Conservation (phyloP, 2,113 vertebrate species). For the Camelus bactrianus region DNA sequence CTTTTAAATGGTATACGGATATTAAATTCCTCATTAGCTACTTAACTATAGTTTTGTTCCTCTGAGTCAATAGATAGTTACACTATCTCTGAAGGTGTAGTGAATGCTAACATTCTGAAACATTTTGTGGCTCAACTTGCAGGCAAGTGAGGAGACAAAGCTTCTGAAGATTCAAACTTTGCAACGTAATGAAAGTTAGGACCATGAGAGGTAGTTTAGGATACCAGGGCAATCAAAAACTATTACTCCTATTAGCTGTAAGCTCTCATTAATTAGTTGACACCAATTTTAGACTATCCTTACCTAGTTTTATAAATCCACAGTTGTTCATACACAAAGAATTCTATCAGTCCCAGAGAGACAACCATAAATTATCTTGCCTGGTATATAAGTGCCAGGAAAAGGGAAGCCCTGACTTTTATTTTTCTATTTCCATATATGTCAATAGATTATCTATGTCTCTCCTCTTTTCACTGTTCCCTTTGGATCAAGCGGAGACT, state of each 20-base stretch:
- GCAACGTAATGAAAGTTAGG: neutral
- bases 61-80: neutral
- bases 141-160: neutral
- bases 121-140: neutral
- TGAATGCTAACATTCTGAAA: neutral
- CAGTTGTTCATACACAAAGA: neutral
- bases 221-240: accelerated
- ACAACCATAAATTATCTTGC: neutral
- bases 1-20: neutral
- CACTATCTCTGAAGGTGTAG: neutral
- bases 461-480: slow-evolving; percentile 20
- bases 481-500: slow-evolving; percentile 57
- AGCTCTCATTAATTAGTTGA: neutral
- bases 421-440: neutral
- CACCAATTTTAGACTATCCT: neutral
- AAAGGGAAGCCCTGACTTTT: neutral
- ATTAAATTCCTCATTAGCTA: neutral
- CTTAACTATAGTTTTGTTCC: neutral
- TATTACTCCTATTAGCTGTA: neutral
- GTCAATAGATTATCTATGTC: slow-evolving; percentile 39
- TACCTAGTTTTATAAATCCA: neutral
- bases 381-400: neutral
- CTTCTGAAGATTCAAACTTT: neutral
- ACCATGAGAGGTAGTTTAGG: neutral
- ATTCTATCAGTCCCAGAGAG: neutral